Percentiles rank a stretch among this genome's conserved stretches.
These are phyloP conservation scores for Troides aeacus DNA, from an alignment of 2,888 invertebrate species.

Conservation along the genomic window DNA sequence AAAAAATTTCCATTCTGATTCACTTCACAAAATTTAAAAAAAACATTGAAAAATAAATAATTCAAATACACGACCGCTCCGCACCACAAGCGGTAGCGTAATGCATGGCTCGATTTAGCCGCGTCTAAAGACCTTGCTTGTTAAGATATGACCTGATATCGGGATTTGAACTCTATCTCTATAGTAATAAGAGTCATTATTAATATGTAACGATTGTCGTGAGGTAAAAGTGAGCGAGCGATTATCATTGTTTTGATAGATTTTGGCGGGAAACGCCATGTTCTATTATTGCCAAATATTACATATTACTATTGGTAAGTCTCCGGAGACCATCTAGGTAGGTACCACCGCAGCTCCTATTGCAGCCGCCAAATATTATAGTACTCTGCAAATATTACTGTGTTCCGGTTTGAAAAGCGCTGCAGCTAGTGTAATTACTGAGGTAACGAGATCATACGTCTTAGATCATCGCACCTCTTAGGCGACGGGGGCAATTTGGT, in stretches of 20 bases:
- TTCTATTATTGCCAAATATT: constrained; percentile 7
- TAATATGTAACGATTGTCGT: background rate
- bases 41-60: background rate
- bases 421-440: too few relatives aligned
- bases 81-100: constrained; percentile 31
- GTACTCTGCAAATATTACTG: too few relatives aligned
- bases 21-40: constrained; percentile 18
- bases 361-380: too few relatives aligned
- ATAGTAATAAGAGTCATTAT: background rate
- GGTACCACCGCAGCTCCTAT: too few relatives aligned
- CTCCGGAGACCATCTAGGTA: too few relatives aligned
- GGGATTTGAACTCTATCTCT: background rate
- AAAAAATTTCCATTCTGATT: constrained; percentile 1
- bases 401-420: too few relatives aligned
- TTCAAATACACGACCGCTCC: constrained; percentile 32
- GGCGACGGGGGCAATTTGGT: too few relatives aligned
- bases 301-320: background rate
- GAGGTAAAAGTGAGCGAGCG: constrained; percentile 28
- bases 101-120: constrained; percentile 31
- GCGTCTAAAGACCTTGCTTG: constrained; percentile 21
- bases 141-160: background rate
- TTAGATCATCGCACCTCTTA: too few relatives aligned
- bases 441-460: too few relatives aligned
- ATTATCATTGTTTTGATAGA: constrained; percentile 11
- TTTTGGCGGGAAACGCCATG: constrained; percentile 23